Base-by-base conservation (phyloP, 1,140 invertebrate genomes). In the Leguminivora glycinivorella region DNA sequence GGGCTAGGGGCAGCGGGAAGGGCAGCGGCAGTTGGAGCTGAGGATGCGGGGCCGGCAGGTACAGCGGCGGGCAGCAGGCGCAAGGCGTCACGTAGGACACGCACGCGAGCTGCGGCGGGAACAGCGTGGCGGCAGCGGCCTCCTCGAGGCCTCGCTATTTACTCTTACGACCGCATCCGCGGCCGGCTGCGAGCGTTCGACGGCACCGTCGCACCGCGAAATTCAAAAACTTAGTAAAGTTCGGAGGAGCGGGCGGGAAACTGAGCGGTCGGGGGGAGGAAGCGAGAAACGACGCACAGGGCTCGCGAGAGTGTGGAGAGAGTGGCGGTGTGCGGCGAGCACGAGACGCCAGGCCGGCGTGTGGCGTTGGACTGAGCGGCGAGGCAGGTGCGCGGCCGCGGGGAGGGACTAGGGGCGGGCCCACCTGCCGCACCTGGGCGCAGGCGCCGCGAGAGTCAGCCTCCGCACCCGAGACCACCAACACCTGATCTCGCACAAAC, bases 81-180 rank as follows among this genome's bases (percentile, higher is more conserved):
- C 87, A 89, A 83, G 83, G 87, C 89, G 89, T 87, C 84, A 87
- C 87, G 86, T 89, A 89, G 86, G 87, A 86, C 87, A 89, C 87
- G 84, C 87, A 89, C 83, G 86, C 86, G 74, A 91, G 86, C 89
- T 88, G 89, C 89, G 87, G 87, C 83, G 89, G 87, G 87, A 90
- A 90, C 88, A 91, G 86, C 86, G 87, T 89, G 88, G 77, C 87
- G 87, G 87, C 87, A 85, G 87, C 87, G 89, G 87, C 87, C 87
- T 91, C 88, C 83, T 77, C 47, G 89, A 91, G 89, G 89, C 87
- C 88, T 84, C 80, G 80, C 79, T 83, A 82, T 72, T 83, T 83
- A 83, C 77, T 87, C 84, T 89, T 73, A 90, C 83, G 82, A 89
- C 87, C 89, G 87, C 89, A 89, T 91, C 82, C 82, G 82, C 88